These are phyloP conservation scores for Nemotelus nigrinus DNA, from an alignment of 2,888 invertebrate genomes.

Conservation along the genomic window DNA sequence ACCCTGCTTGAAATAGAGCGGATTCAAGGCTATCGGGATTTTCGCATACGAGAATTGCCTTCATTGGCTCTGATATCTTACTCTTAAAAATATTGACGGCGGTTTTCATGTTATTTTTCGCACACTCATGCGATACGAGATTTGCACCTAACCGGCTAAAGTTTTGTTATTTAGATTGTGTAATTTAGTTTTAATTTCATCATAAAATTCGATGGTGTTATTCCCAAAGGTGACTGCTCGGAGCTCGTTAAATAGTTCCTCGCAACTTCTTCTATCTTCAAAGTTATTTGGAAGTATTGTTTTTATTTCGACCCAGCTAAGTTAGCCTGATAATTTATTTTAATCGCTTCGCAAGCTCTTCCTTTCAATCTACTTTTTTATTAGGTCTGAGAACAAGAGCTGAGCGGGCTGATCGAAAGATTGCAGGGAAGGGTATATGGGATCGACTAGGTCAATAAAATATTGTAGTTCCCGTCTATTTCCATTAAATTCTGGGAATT, in stretches of 20 bases:
- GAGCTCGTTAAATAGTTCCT: slow-evolving; percentile 23
- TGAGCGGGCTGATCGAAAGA: too few relatives aligned
- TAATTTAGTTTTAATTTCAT: slow-evolving; percentile 21
- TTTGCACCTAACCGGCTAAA: not conserved
- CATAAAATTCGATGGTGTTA: slow-evolving; percentile 22
- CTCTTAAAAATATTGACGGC: slow-evolving; percentile 36
- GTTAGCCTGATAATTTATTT: slow-evolving; percentile 13
- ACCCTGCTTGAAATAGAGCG: not conserved
- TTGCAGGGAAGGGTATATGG: too few relatives aligned
- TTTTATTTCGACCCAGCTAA: slow-evolving; percentile 23
- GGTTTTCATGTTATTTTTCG: slow-evolving; percentile 1
- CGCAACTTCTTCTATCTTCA: slow-evolving; percentile 13
- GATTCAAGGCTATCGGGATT: slow-evolving; percentile 13
- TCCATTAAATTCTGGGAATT: too few relatives aligned
- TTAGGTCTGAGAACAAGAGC: too few relatives aligned
- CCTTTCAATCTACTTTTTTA: too few relatives aligned
- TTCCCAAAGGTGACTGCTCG: not conserved
- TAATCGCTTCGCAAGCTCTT: not conserved
- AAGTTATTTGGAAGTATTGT: slow-evolving; percentile 20
- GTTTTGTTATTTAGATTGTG: slow-evolving; percentile 19
- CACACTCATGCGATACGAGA: not conserved
- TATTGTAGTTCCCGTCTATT: too few relatives aligned
- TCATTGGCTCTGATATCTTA: slow-evolving; percentile 36
- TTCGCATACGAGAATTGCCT: slow-evolving; percentile 8
- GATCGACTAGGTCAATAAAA: too few relatives aligned